phyloP scores from a whole-genome alignment of 2,113 vertebrate species.

The Pontoporia blainvillei region DNA sequence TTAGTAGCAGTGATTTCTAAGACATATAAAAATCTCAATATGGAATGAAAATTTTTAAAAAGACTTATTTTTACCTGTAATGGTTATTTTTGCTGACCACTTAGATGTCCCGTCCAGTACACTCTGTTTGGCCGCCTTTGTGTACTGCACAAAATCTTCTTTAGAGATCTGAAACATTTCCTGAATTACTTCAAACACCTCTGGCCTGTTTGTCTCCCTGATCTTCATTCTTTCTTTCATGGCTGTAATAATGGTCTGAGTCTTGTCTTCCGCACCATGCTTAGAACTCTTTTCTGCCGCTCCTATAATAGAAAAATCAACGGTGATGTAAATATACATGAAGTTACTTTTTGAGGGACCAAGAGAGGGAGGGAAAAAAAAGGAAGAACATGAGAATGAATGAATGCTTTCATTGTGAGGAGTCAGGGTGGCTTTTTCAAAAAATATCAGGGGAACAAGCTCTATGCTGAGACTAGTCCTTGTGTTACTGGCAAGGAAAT shows the following conservation, averaged over 20 bases:
- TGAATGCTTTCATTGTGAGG: not conserved
- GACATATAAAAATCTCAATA: not conserved
- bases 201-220: constrained; percentile 94
- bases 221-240: constrained; percentile 99
- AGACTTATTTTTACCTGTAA: constrained; percentile 87
- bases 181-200: constrained; percentile 96
- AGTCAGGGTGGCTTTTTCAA: not conserved
- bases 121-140: constrained; percentile 95
- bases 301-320: constrained; percentile 80
- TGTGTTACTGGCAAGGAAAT: not conserved
- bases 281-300: constrained; percentile 99
- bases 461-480: not conserved
- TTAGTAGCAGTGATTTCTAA: not conserved
- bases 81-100: constrained; percentile 98
- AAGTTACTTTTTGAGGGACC: not conserved
- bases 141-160: constrained; percentile 90
- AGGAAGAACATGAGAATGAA: not conserved
- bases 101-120: constrained; percentile 98
- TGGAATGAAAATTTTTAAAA: not conserved
- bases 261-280: constrained; percentile 97
- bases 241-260: constrained; percentile 96
- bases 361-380: not conserved
- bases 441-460: not conserved
- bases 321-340: not conserved
- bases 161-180: constrained; percentile 95